Percentiles rank a stretch among this genome's conserved stretches.
Conservation (phyloP, 2,113 vertebrate genomes). For the Mobula birostris region DNA sequence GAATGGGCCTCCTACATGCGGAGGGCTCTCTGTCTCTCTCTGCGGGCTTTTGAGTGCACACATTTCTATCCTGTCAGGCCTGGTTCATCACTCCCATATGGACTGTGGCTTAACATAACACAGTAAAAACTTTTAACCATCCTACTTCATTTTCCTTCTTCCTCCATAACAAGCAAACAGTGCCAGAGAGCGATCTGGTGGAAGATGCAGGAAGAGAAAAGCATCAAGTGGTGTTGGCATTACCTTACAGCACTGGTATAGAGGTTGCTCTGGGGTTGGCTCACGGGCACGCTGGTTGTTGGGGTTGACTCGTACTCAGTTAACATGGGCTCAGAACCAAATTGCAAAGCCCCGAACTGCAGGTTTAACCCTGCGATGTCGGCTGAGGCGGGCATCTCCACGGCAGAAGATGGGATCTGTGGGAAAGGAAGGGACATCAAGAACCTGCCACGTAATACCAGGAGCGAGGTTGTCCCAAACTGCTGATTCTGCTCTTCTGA, state of each 20-base stretch:
- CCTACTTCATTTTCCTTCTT: too few species aligned
- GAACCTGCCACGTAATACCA: neutral
- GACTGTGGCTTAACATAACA: too few species aligned
- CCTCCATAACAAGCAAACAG: too few species aligned
- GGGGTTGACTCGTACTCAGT: constrained; percentile 76
- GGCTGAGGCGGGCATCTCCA: constrained; percentile 91
- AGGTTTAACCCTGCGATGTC: constrained; percentile 90
- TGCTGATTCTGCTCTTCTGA: neutral
- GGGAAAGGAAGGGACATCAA: neutral
- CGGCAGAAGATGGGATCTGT: constrained; percentile 86
- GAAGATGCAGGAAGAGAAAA: neutral
- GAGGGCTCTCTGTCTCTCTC: too few species aligned
- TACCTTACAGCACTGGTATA: constrained; percentile 86
- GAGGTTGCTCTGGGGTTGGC: constrained; percentile 76
- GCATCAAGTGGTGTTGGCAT: neutral
- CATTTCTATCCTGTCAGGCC: too few species aligned
- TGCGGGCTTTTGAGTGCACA: too few species aligned
- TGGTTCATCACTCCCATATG: too few species aligned
- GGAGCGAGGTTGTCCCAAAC: neutral
- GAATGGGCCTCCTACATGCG: too few species aligned
- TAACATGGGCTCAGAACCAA: constrained; percentile 90
- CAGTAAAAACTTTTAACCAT: too few species aligned
- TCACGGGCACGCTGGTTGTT: constrained; percentile 60
- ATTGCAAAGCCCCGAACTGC: constrained; percentile 91
- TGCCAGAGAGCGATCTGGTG: too few species aligned